phyloP scores from a whole-genome alignment of 2,888 invertebrate species.

The Ennomos quercinarius region DNA sequence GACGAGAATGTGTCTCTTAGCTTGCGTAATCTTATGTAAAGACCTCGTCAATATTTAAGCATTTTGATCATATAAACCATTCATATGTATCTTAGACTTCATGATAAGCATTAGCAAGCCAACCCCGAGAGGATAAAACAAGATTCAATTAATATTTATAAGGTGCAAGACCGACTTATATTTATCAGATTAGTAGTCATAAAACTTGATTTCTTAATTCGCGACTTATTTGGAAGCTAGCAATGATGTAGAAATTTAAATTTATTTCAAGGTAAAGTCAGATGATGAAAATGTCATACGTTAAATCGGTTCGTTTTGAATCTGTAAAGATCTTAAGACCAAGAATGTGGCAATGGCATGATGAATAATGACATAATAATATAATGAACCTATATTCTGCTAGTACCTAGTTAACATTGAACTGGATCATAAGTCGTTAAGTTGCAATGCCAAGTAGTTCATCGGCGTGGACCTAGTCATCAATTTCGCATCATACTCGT shows the following conservation, averaged over 20 bases:
- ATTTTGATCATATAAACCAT: background rate
- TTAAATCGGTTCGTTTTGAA: slow-evolving; percentile 4
- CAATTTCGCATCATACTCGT: slow-evolving; percentile 48
- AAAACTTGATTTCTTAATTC: slow-evolving; percentile 49
- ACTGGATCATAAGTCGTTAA: slow-evolving; percentile 34
- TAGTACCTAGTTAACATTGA: slow-evolving; percentile 32
- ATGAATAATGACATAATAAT: slow-evolving; percentile 21
- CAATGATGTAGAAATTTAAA: slow-evolving; percentile 47
- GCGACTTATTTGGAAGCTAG: slow-evolving; percentile 47
- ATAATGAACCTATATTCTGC: slow-evolving; percentile 19
- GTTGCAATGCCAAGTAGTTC: slow-evolving; percentile 25
- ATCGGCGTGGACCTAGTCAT: slow-evolving; percentile 36
- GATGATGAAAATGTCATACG: slow-evolving; percentile 40
- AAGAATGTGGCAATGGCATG: slow-evolving; percentile 16
- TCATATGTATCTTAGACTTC: background rate
- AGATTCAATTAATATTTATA: slow-evolving; percentile 25
- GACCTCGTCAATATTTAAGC: background rate
- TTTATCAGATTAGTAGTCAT: slow-evolving; percentile 36
- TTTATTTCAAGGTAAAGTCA: slow-evolving; percentile 52
- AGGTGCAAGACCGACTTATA: slow-evolving; percentile 26
- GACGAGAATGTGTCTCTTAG: background rate
- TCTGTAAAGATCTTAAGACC: slow-evolving; percentile 25
- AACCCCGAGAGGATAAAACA: background rate
- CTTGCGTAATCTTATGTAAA: no score
- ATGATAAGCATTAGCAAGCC: slow-evolving; percentile 6